Evolutionary conservation across 2,888 invertebrate species (phyloP).

Genomic region (Pollenia labialis): DNA sequence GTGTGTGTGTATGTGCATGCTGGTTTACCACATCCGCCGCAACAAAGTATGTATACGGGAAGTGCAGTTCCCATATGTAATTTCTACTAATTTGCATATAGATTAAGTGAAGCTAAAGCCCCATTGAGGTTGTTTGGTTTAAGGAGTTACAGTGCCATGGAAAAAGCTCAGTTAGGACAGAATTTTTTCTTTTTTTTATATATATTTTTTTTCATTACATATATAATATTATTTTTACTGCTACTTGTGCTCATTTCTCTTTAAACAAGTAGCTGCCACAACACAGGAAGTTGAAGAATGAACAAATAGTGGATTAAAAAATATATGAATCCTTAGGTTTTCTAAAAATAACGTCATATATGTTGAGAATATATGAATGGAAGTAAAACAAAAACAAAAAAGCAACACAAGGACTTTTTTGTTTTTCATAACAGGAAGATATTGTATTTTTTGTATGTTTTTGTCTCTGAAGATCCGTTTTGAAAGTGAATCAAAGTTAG

Average conservation of each 20-base stretch:
- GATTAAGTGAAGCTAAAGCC: constrained; percentile 74
- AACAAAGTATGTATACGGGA: constrained; percentile 70
- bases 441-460: constrained; percentile 29
- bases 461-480: constrained; percentile 57
- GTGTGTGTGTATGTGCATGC: constrained; percentile 39
- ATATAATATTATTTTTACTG: constrained; percentile 54
- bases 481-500: constrained; percentile 52
- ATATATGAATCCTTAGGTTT: constrained; percentile 50
- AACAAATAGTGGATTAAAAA: constrained; percentile 48
- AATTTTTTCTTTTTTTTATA: not conserved
- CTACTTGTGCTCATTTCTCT: constrained; percentile 54
- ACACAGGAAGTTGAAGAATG: constrained; percentile 38
- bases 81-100: constrained; percentile 77
- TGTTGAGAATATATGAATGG: constrained; percentile 1
- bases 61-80: constrained; percentile 75
- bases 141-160: constrained; percentile 20
- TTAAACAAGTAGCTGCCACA: constrained; percentile 12
- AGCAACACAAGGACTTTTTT: constrained; percentile 35
- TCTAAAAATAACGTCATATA: constrained; percentile 33
- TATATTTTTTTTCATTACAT: not conserved
- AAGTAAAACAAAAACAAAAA: not conserved
- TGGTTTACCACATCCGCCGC: constrained; percentile 65
- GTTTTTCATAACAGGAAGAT: constrained; percentile 40
- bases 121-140: constrained; percentile 71
- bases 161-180: constrained; percentile 5